Base-by-base conservation (phyloP, 2,797 vertebrate genomes). In the Rallus crepitans region DNA sequence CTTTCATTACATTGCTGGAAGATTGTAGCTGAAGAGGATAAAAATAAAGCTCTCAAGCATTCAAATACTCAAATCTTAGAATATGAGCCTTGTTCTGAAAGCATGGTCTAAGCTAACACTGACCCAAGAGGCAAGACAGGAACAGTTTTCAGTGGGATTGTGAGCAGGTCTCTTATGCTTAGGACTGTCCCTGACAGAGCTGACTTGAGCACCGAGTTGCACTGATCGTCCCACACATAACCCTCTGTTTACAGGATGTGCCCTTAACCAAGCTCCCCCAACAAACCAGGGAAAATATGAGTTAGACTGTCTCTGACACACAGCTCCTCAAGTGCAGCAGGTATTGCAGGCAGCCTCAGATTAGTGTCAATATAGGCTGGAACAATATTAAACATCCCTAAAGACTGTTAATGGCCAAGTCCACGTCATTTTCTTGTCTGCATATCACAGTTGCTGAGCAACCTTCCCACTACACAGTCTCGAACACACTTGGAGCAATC, bases 371-470 rank as follows among this genome's bases (percentile, higher is more conserved):
- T 25, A 35, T 15, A 28, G 59, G 17, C 17, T 21, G 65, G 70
- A 82, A 45, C 30, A 69, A 33, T 19, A 72, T 21, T 12, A 72
- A 59, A 48, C 12, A 12, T 37, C 45, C 64, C 64, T 81, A 37
- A 64, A 53, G 50, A 59, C 5, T 10, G 21, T 30, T 87, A 83
- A 75, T 45, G 50, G 39, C 57, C 33, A 59, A 69, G 45, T 17
- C 68, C 33, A 24, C 1, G 0, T 48, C 53, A 75, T 70, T 69
- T 73, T 63, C 63, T 39, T 56, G 70, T 53, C 86, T 60, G 61
- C 31, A 52, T 24, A 31, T 39, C 59, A 64, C 23, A 61, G 73
- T 76, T 83, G 82, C 82, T 60, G 60, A 92, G 73, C 92, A 96
- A 96, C 87, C 27, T 71, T 86, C 27, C 72, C 5, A 11, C 39